A percentile compares a stretch with the other conserved stretches of the same genome.
These are phyloP conservation scores for Platysteira castanea DNA, from an alignment of 2,113 vertebrate species.

Conservation along the genomic window DNA sequence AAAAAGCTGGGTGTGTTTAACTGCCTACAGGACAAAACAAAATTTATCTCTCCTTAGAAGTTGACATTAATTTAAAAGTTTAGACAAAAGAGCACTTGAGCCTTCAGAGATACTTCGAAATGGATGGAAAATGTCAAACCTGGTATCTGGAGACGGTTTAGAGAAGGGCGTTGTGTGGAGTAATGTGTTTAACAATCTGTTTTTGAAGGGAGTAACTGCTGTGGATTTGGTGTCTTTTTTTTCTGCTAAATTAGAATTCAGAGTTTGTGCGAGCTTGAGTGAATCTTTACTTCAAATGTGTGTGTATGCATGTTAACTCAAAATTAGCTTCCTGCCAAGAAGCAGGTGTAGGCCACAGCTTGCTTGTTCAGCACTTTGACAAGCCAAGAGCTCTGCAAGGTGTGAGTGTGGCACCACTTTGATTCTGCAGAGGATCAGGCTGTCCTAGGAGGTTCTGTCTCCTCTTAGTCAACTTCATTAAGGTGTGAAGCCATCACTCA, in stretches of 20 bases:
- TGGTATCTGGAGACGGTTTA: neutral
- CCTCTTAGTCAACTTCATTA: neutral
- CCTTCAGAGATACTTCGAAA: neutral
- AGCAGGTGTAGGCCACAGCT: neutral
- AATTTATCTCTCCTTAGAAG: neutral
- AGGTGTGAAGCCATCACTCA: neutral
- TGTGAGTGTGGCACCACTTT: neutral
- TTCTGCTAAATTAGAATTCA: neutral
- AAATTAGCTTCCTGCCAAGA: neutral
- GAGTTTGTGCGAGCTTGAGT: neutral
- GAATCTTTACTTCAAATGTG: neutral
- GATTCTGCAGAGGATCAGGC: neutral
- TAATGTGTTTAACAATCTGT: neutral
- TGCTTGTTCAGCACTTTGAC: neutral
- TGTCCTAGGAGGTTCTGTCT: neutral
- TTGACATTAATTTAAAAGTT: neutral
- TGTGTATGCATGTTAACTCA: neutral
- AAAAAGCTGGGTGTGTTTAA: neutral
- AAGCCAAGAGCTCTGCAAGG: neutral
- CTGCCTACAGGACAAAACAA: neutral
- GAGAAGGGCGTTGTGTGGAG: accelerated
- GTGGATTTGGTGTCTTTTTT: neutral
- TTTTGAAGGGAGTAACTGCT: neutral
- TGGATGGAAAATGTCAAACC: neutral
- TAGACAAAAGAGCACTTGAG: neutral